Base-by-base conservation (phyloP, 2,113 vertebrate species). In the Typhlomys cinereus region DNA sequence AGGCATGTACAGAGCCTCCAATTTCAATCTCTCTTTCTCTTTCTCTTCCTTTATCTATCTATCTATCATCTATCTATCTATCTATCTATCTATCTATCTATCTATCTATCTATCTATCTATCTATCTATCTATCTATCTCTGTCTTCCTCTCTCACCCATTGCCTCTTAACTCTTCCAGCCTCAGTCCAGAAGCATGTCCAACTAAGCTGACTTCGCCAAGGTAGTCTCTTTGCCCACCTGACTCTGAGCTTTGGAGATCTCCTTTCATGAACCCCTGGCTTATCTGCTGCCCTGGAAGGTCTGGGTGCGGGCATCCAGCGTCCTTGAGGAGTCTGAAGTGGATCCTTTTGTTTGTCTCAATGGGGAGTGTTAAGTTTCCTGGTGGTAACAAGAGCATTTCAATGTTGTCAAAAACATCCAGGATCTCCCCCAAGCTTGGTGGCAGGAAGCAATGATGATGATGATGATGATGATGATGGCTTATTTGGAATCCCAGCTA, bases 401-500 rank as follows among this genome's bases (percentile, higher is more conserved):
- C 66, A 20, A 0, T 52, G 27, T 89, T 75, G 75, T 66, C 66
- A 79, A 80, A 92, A 5, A 29, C 50, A 75, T 23, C 52, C 50
- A 46, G 79, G 20, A 48, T 34, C n/a, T 27, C 73, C 70, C 76
- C 70, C 15, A 84, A 73, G 85, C 48, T 34, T 62, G 4, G 31
- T 27, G 2, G 9, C 48, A 44, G 36, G 27, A 25, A 27, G 18
- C 85, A 48, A 34, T 70, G 61, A 50, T 61, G n/a, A n/a, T n/a
- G n/a, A n/a, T n/a, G n/a, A n/a, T n/a, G 29, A 48, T 7, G 34
- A 80, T 74, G 71, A 34, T 12, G 14, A 67, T 89, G 75, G 36
- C 8, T 78, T 87, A 54, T 86, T 89, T 34, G 3, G 17, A 54
- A n/a, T 59, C 83, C 57, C 39, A 94, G 46, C 74, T 64, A 13